These are phyloP conservation scores for Argya squamiceps DNA, from an alignment of 2,797 vertebrate species.

Conservation along the genomic window DNA sequence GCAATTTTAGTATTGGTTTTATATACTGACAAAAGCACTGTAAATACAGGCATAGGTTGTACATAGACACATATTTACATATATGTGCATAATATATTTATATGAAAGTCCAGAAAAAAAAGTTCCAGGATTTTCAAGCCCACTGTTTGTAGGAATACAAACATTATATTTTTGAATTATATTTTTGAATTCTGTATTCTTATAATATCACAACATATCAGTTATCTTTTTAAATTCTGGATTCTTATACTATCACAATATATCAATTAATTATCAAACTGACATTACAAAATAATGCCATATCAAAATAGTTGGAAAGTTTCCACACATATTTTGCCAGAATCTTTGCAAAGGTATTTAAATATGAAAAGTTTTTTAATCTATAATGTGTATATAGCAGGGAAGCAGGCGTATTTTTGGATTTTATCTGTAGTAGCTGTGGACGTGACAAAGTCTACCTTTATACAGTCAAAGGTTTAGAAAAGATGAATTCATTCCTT, in stretches of 20 bases:
- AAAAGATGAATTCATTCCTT: slow-evolving; percentile 2
- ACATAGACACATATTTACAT: neutral
- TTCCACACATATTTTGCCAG: neutral
- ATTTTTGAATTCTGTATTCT: neutral
- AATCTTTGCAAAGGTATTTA: neutral
- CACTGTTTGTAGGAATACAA: neutral
- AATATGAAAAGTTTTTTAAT: neutral
- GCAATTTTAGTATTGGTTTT: neutral
- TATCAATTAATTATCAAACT: neutral
- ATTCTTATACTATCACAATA: neutral
- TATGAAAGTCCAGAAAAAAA: neutral
- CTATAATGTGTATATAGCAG: neutral
- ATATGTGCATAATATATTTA: neutral
- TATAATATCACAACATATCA: neutral
- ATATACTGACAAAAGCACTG: neutral
- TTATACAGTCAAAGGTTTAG: neutral
- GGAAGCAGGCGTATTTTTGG: neutral
- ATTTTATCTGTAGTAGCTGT: neutral
- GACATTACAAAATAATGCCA: neutral
- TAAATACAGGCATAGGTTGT: neutral
- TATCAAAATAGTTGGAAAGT: neutral
- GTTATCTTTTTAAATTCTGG: neutral
- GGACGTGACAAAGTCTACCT: neutral
- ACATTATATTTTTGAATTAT: neutral
- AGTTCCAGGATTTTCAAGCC: neutral